These are phyloP conservation scores for Danaus chrysippus DNA, from an alignment of 2,888 invertebrate species.

Conservation along the genomic window DNA sequence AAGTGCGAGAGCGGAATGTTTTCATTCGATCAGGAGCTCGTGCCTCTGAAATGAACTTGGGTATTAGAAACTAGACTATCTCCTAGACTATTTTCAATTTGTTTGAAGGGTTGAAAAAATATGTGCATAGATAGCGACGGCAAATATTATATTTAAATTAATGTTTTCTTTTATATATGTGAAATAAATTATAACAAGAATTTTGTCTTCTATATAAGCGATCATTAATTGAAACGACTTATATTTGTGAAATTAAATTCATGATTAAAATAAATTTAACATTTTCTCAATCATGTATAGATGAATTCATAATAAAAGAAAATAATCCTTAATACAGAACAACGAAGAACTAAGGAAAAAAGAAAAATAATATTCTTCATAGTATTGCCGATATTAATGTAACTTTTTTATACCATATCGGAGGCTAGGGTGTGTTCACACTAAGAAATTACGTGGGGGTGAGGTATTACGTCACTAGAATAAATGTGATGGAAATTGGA, in stretches of 20 bases:
- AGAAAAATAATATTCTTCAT: background rate
- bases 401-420: conserved; percentile 1
- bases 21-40: conserved; percentile 74
- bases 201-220: too few relatives aligned
- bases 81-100: conserved; percentile 62
- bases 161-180: too few relatives aligned
- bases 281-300: too few relatives aligned
- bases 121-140: too few relatives aligned
- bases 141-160: too few relatives aligned
- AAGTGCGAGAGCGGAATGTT: conserved; percentile 52
- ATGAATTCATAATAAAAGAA: background rate
- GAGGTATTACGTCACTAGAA: conserved; percentile 55
- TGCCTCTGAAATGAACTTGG: conserved; percentile 69
- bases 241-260: too few relatives aligned
- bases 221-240: too few relatives aligned
- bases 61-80: conserved; percentile 71
- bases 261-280: too few relatives aligned
- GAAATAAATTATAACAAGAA: too few relatives aligned
- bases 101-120: conserved; percentile 41
- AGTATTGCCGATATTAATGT: background rate
- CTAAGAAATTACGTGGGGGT: conserved; percentile 65
- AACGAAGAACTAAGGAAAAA: background rate
- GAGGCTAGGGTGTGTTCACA: conserved; percentile 63
- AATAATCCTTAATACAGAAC: background rate
- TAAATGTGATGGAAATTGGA: conserved; percentile 80